Evolutionary conservation across 1,140 invertebrate genomes (phyloP), one percentile per base, ranked within the genome.

Genomic region (Conopomorpha cramerella): DNA sequence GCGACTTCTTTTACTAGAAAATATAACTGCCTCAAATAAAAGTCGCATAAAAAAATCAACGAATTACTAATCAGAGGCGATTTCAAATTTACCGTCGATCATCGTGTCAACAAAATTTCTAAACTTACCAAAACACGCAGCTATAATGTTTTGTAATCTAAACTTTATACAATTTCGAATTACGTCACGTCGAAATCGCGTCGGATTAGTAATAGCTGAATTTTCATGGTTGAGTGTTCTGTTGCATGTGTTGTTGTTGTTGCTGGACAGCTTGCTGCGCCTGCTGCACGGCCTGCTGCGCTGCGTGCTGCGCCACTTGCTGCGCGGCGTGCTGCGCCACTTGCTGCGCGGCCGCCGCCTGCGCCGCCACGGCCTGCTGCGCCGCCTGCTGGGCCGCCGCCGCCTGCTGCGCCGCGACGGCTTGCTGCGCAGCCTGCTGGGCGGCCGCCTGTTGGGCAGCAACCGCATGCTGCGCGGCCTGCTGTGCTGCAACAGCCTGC

Each of bases 161-260:
- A n/a, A n/a, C n/a, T n/a, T 29, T 36, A 45, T 36, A 32, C 39
- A 38, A 36, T 26, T 40, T 16, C 33, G 38, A 36, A 36, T 16
- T 38, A 41, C 32, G 35, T 39, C 43, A 32, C 27, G 34, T 34
- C 39, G 61, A 72, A 70, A 72, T 70, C 68, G 72, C 65, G 48
- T 79, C 61, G 63, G 70, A 77, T 79, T 79, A 79, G 77, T 79
- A 79, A 77, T 77, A 79, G 61, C 54, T 76, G 56, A 76, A 78
- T 61, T 77, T 76, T 79, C 77, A 79, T 73, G 77, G 74, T 46
- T 78, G 77, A 51, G 73, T 62, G 41, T 68, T 73, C 42, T 79
- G 72, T 30, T 78, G 73, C 35, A 77, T 62, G 44, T 74, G 70
- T 27, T 77, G 68, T 40, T 70, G 71, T 57, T 79, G 74, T 35